phyloP scores from a whole-genome alignment of 1,140 invertebrate species.

The Laupala kohalensis region DNA sequence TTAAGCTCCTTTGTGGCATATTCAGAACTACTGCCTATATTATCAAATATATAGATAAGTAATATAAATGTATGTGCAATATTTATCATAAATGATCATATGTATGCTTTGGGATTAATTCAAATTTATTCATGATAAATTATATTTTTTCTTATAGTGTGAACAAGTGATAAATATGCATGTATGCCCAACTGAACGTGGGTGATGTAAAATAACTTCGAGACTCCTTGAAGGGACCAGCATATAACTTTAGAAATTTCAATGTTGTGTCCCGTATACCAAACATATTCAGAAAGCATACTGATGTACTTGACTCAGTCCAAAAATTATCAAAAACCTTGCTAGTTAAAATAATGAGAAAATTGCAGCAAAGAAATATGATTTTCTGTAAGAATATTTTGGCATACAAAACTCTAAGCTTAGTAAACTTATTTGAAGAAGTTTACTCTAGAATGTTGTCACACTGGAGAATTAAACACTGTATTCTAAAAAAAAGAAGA shows the following conservation, averaged over 20 bases:
- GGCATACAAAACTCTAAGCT: no score
- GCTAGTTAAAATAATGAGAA: no score
- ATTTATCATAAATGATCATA: background rate
- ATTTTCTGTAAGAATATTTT: no score
- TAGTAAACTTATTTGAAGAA: background rate
- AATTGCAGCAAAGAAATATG: no score
- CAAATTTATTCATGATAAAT: background rate
- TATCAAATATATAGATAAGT: background rate
- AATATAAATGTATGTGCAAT: background rate
- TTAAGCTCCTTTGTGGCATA: background rate
- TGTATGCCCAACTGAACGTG: background rate
- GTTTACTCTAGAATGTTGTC: background rate
- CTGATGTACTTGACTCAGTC: no score
- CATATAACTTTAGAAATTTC: background rate
- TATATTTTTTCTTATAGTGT: background rate
- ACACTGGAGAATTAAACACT: background rate
- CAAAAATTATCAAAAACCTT: no score
- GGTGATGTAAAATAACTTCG: background rate
- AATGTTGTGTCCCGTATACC: background rate
- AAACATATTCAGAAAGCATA: background rate
- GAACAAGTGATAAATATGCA: constrained; percentile 1
- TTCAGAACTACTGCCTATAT: background rate
- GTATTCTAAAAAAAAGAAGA: background rate
- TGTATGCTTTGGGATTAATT: background rate
- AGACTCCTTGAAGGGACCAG: constrained; percentile 3